Evolutionary conservation across 2,113 vertebrate species (phyloP).

Genomic region (Erythrocercus mccallii): DNA sequence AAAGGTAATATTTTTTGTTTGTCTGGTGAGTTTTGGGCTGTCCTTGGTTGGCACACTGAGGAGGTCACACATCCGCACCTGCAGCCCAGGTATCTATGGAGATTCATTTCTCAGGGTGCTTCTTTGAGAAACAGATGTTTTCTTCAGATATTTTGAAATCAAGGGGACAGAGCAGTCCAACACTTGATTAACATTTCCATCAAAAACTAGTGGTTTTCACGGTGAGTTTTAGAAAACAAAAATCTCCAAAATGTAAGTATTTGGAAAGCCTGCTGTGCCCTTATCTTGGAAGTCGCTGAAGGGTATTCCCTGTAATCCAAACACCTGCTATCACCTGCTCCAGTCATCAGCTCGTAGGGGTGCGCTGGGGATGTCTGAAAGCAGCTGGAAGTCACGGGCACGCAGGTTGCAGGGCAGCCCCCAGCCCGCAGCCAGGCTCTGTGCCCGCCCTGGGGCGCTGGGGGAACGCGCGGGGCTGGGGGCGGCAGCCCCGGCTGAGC

Average conservation of each 20-base stretch:
- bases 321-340: neutral
- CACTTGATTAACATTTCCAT: neutral
- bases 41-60: neutral
- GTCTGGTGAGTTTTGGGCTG: neutral
- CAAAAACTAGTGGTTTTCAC: neutral
- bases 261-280: neutral
- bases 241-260: neutral
- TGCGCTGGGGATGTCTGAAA: accelerated
- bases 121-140: neutral
- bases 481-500: neutral
- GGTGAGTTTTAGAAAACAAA: neutral
- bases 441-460: neutral
- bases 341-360: neutral
- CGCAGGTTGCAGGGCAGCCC: accelerated
- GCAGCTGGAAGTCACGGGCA: neutral
- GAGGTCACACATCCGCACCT: accelerated
- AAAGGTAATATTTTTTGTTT: neutral
- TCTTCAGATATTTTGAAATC: neutral
- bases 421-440: neutral
- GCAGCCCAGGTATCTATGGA: neutral
- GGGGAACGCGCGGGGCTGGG: too few species aligned
- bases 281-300: neutral
- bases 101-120: neutral
- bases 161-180: neutral
- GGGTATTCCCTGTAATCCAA: neutral